phyloP scores from a whole-genome alignment of 2,797 vertebrate genomes.

The Otolemur crassicaudatus region DNA sequence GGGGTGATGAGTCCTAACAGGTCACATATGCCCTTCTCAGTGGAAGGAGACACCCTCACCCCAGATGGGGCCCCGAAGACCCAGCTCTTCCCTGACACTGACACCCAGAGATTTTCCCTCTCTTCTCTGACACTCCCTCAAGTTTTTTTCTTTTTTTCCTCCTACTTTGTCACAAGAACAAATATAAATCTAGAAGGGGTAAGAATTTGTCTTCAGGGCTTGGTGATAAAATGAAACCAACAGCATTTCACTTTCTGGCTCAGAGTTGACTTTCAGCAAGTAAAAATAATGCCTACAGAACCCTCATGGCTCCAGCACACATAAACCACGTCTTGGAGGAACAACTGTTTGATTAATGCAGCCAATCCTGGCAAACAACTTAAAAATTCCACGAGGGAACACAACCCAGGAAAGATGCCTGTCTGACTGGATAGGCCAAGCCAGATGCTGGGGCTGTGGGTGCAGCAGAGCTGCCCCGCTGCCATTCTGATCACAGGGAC shows the following conservation, averaged over 20 bases:
- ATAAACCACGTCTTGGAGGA: slow-evolving; percentile 57
- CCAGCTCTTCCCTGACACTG: background rate
- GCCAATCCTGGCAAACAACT: background rate
- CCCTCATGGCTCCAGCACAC: slow-evolving; percentile 64
- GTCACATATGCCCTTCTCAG: no score
- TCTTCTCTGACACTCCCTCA: background rate
- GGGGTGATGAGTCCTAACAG: rapidly evolving
- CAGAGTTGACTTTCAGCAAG: slow-evolving; percentile 30
- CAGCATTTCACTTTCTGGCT: background rate
- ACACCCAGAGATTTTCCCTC: background rate
- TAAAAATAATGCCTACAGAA: slow-evolving; percentile 17
- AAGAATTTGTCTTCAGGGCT: background rate
- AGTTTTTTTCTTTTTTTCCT: background rate
- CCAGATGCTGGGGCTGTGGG: rapidly evolving
- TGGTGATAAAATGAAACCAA: background rate
- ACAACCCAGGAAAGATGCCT: background rate
- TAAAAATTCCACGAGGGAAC: background rate
- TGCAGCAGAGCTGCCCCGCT: rapidly evolving
- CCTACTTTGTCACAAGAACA: background rate
- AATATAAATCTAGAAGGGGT: background rate
- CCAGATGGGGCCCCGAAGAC: rapidly evolving
- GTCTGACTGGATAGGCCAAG: background rate
- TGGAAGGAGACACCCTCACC: rapidly evolving
- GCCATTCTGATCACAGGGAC: rapidly evolving
- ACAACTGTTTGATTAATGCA: slow-evolving; percentile 45